Evolutionary conservation across 2,113 vertebrate genomes (phyloP).

Genomic region (Muntiacus muntjak): DNA sequence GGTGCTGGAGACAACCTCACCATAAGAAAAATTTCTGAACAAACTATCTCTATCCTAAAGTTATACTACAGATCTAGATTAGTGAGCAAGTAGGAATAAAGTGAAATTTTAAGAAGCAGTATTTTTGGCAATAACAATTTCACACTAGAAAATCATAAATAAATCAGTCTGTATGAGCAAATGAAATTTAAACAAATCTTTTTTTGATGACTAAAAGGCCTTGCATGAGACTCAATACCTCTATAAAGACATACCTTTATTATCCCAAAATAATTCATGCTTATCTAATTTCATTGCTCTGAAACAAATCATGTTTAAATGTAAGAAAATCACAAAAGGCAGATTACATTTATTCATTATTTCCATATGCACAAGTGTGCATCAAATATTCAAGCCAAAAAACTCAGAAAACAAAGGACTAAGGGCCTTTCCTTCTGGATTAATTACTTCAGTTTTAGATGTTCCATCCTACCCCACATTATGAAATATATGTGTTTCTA

Average conservation of each 20-base stretch:
- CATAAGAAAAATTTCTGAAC: not conserved
- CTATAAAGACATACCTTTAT: not conserved
- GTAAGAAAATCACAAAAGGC: not conserved
- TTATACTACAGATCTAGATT: not conserved
- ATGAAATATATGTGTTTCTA: not conserved
- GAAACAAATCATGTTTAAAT: conserved; percentile 9
- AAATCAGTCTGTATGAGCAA: not conserved
- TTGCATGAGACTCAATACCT: not conserved
- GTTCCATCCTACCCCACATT: not conserved
- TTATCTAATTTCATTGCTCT: not conserved
- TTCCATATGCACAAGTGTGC: not conserved
- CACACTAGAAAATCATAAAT: not conserved
- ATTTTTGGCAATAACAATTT: not conserved
- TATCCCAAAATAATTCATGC: not conserved
- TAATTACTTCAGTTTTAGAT: not conserved
- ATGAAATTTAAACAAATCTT: not conserved
- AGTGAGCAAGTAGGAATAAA: not conserved
- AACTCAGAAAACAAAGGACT: not conserved
- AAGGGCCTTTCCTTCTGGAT: not conserved
- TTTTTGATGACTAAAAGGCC: not conserved
- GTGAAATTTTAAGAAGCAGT: not conserved
- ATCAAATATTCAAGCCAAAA: conserved; percentile 11
- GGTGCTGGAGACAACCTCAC: not conserved
- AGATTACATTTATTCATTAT: not conserved
- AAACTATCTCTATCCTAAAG: not conserved